Base-by-base conservation (phyloP, 2,797 vertebrate species). In the Pogonophryne albipinna region DNA sequence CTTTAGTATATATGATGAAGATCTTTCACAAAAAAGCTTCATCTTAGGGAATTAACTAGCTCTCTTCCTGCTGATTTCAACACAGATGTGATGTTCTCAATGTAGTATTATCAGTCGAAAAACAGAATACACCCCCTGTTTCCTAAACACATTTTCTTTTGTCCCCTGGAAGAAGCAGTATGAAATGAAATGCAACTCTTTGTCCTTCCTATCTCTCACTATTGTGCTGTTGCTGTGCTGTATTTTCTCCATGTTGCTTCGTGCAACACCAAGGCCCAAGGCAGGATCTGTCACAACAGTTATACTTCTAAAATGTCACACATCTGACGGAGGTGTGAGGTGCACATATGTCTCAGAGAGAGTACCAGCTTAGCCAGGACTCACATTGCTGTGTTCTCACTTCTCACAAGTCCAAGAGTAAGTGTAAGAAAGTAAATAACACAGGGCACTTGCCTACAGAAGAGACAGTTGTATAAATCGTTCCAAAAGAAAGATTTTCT, bases 301-400 rank as follows among this genome's bases (percentile, higher is more conserved):
- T 89, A 82, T 61, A 63, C 59, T 68, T 79, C 85, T 85, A 83
- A 90, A 91, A 92, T 79, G 74, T 89, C 87, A 85, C 89, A 87
- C 79, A 49, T 76, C 68, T 82, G 72, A 71, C 80, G 53, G 84
- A 90, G 81, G 87, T 90, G 90, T 74, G 78, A 88, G 82, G 56
- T 72, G 75, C 86, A 87, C 89, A 86, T 88, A 91, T 78, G 87
- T 91, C 85, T 83, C 81, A 62, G 15, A 41, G 83, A 80, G 83
- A 79, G 63, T 66, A 52, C 71, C n/a, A 63, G 84, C 55, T 80
- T 51, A 71, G 84, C 60, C 69, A 73, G 65, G 55, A 65, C 65
- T 82, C 45, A 13, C 71, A 84, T 75, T 78, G 60, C 61, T 55
- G 53, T 77, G 61, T 82, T 84, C 76, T 84, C 77, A 82, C 72